These are phyloP conservation scores for Rattus norvegicus DNA, from an alignment of 2,113 vertebrate species.

Conservation along the genomic window DNA sequence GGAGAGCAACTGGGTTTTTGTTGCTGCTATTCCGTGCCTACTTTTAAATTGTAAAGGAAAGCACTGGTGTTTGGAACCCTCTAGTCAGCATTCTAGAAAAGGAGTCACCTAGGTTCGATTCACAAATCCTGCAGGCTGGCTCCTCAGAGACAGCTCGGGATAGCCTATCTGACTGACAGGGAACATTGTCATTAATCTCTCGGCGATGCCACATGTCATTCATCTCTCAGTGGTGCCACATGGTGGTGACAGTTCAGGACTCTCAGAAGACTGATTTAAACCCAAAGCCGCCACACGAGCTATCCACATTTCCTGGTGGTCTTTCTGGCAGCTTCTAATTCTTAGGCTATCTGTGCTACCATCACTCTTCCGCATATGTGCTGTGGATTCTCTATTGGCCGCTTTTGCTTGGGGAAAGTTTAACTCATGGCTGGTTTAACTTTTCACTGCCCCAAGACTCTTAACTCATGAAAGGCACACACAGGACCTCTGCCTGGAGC, in stretches of 20 bases:
- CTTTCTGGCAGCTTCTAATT: not conserved
- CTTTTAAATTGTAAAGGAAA: not conserved
- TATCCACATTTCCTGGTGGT: not conserved
- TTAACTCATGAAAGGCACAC: not conserved
- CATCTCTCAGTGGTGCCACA: not conserved
- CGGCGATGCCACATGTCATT: not conserved
- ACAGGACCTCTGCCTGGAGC: not conserved
- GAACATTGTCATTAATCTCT: not conserved
- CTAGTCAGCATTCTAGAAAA: not conserved
- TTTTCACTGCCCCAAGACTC: not conserved
- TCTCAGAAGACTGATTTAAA: not conserved
- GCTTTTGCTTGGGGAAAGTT: not conserved
- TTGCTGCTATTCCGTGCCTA: not conserved
- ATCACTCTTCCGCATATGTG: too few relatives aligned
- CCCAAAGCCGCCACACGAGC: not conserved
- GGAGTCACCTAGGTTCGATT: not conserved
- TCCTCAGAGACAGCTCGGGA: not conserved
- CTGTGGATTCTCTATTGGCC: not conserved
- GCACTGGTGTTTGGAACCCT: not conserved
- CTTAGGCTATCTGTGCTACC: not conserved
- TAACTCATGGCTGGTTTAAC: not conserved
- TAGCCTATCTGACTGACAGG: accelerated
- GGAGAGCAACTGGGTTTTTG: not conserved
- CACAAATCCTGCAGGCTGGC: accelerated
- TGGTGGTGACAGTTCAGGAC: too few relatives aligned